Conservation (phyloP, 1,140 invertebrate genomes). For the Nasonia giraulti region DNA sequence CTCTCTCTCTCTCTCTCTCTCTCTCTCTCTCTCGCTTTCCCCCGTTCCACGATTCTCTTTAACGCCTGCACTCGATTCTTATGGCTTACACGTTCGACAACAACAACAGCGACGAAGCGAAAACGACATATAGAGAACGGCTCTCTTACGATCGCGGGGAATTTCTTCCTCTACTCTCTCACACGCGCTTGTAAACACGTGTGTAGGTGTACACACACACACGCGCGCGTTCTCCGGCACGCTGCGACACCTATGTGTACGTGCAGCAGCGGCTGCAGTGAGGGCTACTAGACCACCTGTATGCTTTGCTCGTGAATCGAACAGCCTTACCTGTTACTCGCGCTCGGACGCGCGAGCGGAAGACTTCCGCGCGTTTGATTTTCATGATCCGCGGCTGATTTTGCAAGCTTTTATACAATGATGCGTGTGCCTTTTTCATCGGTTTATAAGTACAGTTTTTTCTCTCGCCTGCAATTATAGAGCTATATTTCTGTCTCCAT, state of each 20-base stretch:
- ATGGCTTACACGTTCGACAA: constrained; percentile 13
- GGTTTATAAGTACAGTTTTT: neutral
- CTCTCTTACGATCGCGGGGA: neutral
- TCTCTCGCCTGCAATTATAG: neutral
- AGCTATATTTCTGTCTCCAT: too few relatives aligned
- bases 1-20: neutral
- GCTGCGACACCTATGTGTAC: constrained; percentile 4
- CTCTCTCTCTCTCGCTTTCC: constrained; percentile 33
- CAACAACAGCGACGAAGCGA: constrained; percentile 5
- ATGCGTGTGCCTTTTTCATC: neutral
- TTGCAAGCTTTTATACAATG: too few relatives aligned
- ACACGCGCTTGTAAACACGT: constrained; percentile 60
- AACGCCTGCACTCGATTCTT: constrained; percentile 54
- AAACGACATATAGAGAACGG: neutral
- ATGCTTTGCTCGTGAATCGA: constrained; percentile 72
- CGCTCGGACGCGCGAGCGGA: constrained; percentile 51
- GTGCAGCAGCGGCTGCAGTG: neutral
- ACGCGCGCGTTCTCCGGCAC: constrained; percentile 49
- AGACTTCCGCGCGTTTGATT: constrained; percentile 48
- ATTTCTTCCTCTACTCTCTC: constrained; percentile 23
- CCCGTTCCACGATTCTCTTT: constrained; percentile 50
- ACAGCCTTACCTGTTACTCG: constrained; percentile 72
- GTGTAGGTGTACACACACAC: constrained; percentile 42
- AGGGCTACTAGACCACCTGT: constrained; percentile 71
- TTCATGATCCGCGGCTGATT: constrained; percentile 6